phyloP scores from a whole-genome alignment of 2,113 vertebrate species.

The Phoenicopterus ruber region DNA sequence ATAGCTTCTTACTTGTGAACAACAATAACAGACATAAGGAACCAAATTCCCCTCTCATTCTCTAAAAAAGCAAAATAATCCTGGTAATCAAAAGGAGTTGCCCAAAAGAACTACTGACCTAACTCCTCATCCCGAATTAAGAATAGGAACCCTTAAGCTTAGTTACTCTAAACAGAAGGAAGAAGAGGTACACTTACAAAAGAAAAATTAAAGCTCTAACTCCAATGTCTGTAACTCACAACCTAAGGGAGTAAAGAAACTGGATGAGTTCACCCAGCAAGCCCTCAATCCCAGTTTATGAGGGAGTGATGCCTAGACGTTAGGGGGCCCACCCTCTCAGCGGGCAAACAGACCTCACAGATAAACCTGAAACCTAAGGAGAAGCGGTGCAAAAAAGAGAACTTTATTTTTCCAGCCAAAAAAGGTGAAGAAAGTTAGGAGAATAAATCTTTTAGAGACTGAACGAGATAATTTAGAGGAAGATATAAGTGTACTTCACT shows the following conservation, averaged over 20 bases:
- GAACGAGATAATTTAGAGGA: fast-evolving
- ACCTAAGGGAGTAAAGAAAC: not conserved
- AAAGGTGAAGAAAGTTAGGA: not conserved
- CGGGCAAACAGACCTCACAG: fast-evolving
- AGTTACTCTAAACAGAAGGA: not conserved
- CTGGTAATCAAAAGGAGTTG: not conserved
- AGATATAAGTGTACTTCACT: not conserved
- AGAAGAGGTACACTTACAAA: not conserved
- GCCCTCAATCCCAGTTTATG: not conserved
- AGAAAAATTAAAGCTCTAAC: not conserved
- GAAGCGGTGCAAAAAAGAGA: not conserved
- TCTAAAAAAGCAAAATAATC: not conserved
- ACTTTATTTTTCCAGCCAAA: not conserved
- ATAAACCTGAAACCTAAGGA: not conserved
- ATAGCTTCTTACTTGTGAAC: not conserved
- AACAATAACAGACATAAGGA: not conserved
- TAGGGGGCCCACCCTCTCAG: too few species aligned
- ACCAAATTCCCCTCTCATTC: not conserved
- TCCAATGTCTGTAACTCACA: not conserved
- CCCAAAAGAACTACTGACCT: not conserved
- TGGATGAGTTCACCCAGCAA: not conserved
- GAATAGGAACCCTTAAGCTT: not conserved
- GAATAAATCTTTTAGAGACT: not conserved
- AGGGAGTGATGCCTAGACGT: not conserved
- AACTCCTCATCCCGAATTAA: not conserved